Evolutionary conservation across 2,888 invertebrate genomes (phyloP).

Genomic region (Epistrophe eligans): DNA sequence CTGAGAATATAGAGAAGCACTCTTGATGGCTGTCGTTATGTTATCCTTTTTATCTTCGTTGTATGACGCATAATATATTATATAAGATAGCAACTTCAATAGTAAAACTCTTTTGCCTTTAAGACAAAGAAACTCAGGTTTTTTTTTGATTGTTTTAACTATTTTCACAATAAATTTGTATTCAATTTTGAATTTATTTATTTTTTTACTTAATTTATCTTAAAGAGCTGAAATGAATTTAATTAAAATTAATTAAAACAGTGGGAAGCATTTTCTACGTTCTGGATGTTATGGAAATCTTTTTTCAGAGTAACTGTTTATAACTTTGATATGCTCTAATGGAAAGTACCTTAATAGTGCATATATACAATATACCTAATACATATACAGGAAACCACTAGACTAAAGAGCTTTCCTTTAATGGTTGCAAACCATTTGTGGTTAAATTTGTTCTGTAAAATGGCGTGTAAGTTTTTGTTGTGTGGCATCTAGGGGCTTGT

Average conservation of each 20-base stretch:
- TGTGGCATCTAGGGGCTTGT: slow-evolving; percentile 3
- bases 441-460: slow-evolving; percentile 49
- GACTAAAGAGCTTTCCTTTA: not conserved
- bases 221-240: not conserved
- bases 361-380: not conserved
- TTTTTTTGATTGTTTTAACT: not conserved
- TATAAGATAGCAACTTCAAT: not conserved
- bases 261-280: not conserved
- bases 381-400: slow-evolving; percentile 2
- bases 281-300: not conserved
- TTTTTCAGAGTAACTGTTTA: not conserved
- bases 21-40: not conserved
- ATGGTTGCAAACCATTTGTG: slow-evolving; percentile 37
- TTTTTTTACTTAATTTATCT: not conserved
- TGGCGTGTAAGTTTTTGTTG: slow-evolving; percentile 34
- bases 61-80: not conserved
- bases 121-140: not conserved
- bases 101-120: not conserved
- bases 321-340: not conserved
- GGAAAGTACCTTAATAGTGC: not conserved
- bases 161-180: not conserved
- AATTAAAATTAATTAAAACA: slow-evolving; percentile 3
- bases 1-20: not conserved
- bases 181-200: not conserved
- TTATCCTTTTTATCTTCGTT: not conserved